Base-by-base conservation (phyloP, 30 jellyfish, hydroid and myxozoan genomes). In the Aurelia aurita complex sp. Pacific region DNA sequence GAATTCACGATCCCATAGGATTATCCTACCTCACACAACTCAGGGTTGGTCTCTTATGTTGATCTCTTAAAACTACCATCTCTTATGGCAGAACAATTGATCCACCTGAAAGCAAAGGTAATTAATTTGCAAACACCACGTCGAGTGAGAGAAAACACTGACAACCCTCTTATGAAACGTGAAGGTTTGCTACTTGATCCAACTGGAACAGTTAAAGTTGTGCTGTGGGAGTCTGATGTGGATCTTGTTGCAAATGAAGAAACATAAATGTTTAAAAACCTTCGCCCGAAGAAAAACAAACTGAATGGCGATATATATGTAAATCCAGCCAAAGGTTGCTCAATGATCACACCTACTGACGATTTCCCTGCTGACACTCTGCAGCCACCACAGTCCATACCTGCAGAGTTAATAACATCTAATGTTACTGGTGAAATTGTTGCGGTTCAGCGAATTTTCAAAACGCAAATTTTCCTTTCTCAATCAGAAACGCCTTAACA, bases 171-270 rank as follows among this genome's bases (percentile, higher is more conserved):
- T 4, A 4, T 0, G 4, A 72, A 72, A 12, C 11, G 23, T 14
- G 82, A 72, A 72, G 82, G 35, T 52, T 52, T 72, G 67, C 65
- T 72, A 52, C 52, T 72, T n/a, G 46, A 72, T 35, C 82, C 64
- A 18, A 72, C 67, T 18, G 82, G 82, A 2, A 29, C 67, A n/a
- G 19, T 33, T 71, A 72, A 72, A 72, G 67, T 5, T 72, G 65
- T 72, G 7, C 35, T 72, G 9, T 72, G 82, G 82, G 66, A 72
- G 36, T 23, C 66, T 29, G 67, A 72, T 72, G 57, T 23, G 12
- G 67, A 72, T 5, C 82, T 29, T 18, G 82, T 72, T 23, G 67
- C 5, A 38, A 52, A 72, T 29, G 70, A 23, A 2, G 4, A 72
- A 14, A 72, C 82, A 72, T 72, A 38, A 18, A 18, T 33, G 8